A percentile compares a stretch with the other conserved stretches of the same genome.
Evolutionary conservation across 2,888 invertebrate genomes (phyloP).

Genomic region (Abscondita cerata): DNA sequence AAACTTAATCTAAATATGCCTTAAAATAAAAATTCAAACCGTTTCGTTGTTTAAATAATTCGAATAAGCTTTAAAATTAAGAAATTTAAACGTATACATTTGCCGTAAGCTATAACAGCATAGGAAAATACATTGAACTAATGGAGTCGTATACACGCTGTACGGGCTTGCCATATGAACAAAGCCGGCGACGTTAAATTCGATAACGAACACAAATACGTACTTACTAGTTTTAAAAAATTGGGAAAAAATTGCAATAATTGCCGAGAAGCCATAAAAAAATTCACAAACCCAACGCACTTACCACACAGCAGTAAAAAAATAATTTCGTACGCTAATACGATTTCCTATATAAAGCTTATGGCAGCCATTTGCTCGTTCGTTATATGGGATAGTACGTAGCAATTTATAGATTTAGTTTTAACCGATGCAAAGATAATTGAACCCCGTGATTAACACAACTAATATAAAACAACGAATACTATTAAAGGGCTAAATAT

Average conservation of each 20-base stretch:
- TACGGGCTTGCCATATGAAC: conserved; percentile 58
- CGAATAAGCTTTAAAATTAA: conserved; percentile 37
- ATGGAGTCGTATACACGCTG: conserved; percentile 59
- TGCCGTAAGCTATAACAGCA: conserved; percentile 50
- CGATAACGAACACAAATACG: conserved; percentile 32
- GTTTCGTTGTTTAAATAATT: conserved; percentile 5
- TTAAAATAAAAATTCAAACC: conserved; percentile 16
- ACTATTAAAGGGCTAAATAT: conserved; percentile 53
- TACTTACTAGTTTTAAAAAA: conserved; percentile 37
- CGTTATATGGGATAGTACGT: conserved; percentile 58
- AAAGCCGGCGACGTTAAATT: conserved; percentile 51
- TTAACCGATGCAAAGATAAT: conserved; percentile 45
- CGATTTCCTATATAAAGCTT: conserved; percentile 60
- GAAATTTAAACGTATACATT: conserved; percentile 42
- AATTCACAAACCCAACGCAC: conserved; percentile 40
- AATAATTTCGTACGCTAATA: conserved; percentile 40
- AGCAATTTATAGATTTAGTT: conserved; percentile 54
- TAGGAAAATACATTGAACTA: conserved; percentile 57
- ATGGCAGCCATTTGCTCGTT: conserved; percentile 63
- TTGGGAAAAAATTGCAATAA: conserved; percentile 49
- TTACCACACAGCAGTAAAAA: conserved; percentile 40
- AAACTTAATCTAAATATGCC: conserved; percentile 48
- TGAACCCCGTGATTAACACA: conserved; percentile 44
- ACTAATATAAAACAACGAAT: conserved; percentile 50
- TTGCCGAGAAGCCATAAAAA: conserved; percentile 46